phyloP scores from a whole-genome alignment of 2,797 vertebrate species.

The Characodon lateralis region DNA sequence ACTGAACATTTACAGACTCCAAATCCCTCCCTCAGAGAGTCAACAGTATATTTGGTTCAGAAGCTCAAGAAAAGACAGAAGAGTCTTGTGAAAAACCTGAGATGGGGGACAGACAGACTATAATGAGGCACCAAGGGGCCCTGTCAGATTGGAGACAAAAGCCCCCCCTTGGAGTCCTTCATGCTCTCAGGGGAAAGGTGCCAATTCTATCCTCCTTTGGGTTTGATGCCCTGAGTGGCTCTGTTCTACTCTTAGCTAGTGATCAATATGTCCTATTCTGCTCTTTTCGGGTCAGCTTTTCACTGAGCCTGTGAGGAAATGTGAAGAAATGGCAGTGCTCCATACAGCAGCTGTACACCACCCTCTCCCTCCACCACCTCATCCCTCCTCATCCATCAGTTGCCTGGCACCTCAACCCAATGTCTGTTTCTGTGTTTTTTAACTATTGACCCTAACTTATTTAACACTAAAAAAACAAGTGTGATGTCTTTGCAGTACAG shows the following conservation, averaged over 20 bases:
- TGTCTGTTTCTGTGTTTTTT: constrained; percentile 36
- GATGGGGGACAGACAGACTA: constrained; percentile 32
- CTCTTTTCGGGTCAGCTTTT: constrained; percentile 65
- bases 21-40: constrained; percentile 28
- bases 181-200: constrained; percentile 56
- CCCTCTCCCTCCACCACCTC: not conserved
- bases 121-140: constrained; percentile 68
- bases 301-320: constrained; percentile 51
- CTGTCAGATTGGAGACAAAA: constrained; percentile 68
- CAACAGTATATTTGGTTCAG: constrained; percentile 29
- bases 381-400: constrained; percentile 13
- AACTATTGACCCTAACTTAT: too few species aligned
- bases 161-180: constrained; percentile 61
- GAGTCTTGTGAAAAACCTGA: constrained; percentile 37
- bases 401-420: constrained; percentile 24
- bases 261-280: constrained; percentile 71
- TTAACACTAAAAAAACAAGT: constrained; percentile 7
- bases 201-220: constrained; percentile 61
- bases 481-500: not conserved
- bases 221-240: constrained; percentile 58
- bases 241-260: constrained; percentile 66
- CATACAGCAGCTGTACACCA: constrained; percentile 47
- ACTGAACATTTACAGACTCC: constrained; percentile 29
- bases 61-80: constrained; percentile 28
- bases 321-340: constrained; percentile 58